Base-by-base conservation (phyloP, 2,113 vertebrate species). In the Chaetura pelagica region DNA sequence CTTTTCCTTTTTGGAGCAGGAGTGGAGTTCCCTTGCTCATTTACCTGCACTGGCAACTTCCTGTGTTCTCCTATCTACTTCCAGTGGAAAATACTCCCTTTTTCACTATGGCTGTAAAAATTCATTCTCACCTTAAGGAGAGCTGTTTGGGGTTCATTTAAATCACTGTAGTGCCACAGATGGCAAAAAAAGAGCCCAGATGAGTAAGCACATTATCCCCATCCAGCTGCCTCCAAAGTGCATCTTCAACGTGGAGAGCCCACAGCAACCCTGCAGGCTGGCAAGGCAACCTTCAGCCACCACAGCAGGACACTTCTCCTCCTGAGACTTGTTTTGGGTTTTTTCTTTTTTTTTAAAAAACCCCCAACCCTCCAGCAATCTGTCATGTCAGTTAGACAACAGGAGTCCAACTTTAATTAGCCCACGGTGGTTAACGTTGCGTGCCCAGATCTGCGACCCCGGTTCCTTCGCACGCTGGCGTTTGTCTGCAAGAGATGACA, bases 401-500 rank as follows among this genome's bases (percentile, higher is more conserved):
- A 32, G 18, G 51, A 94, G 32, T 81, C 76, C 84, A 84, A 78
- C 69, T 72, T 90, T 96, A 97, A 98, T 88, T 80, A 91, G 83
- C 80, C 29, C 9, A 73, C 8, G 79, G 51, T 82, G 79, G 69
- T 95, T 89, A 90, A 84, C 0, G 34, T 2, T 23, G 87, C 55
- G 20, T 40, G 66, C 68, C 90, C 94, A 94, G 94, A 77, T 97
- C 87, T 64, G 32, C 5, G 54, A 87, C 86, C 92, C 91, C 63
- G 34, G 89, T 35, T 95, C 87, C 81, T 84, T 90, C 79, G 96
- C 95, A 96, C 6, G 2, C 62, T 46, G 72, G 84, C 2, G 2
- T 94, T 87, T 96, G 96, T 96, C 92, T 96, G 92, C 91, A 84
- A 66, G 86, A 90, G 86, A 80, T 68, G 62, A 95, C 95, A 93